Base-by-base conservation (phyloP, 2,888 invertebrate genomes). In the Drosophila meridionalis region DNA sequence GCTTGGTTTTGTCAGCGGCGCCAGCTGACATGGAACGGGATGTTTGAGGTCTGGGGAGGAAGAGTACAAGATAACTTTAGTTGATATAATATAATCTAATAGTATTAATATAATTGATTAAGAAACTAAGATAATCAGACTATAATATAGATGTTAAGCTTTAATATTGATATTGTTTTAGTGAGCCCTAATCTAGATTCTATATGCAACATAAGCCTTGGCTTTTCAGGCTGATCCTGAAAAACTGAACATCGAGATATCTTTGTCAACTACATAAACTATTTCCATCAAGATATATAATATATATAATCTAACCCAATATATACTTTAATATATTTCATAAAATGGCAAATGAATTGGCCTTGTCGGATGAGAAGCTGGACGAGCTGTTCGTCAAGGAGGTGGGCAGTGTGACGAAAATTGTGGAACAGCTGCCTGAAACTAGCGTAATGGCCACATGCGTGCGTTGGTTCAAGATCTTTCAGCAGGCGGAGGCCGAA, bases 1-100 rank as follows among this genome's bases (percentile, higher is more conserved):
- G 81, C 40, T 78, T 86, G 2, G 87, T 78, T 56, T 89, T 84
- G 55, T 92, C 91, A n/a, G 91, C 91, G 9, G 91, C 91, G 4
- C 92, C 92, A 4, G 90, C 90, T 2, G 93, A 92, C 73, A 92
- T 76, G 2, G 92, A 92, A 57, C 93, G 91, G 30, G 92, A 91
- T 58, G 93, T 92, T 84, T 92, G 93, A 0, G 92, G 91, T 58
- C 93, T 93, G 34, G 30, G 32, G 0, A 32, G 4, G 4, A 42
- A 2, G 14, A 3, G 7, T 2, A 48, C 11, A 26, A 14, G 2
- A 28, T 9, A 28, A 5, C 14, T 28, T 38, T 53, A 38, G 14
- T 9, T 26, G 4, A 45, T 26, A 11, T 36, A 36, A 36, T 36
- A 36, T 4, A 8, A 20, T 20, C 9, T 20, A 40, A 6, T 6